These are phyloP conservation scores for Meriones unguiculatus DNA, from an alignment of 2,113 vertebrate genomes.

Conservation along the genomic window DNA sequence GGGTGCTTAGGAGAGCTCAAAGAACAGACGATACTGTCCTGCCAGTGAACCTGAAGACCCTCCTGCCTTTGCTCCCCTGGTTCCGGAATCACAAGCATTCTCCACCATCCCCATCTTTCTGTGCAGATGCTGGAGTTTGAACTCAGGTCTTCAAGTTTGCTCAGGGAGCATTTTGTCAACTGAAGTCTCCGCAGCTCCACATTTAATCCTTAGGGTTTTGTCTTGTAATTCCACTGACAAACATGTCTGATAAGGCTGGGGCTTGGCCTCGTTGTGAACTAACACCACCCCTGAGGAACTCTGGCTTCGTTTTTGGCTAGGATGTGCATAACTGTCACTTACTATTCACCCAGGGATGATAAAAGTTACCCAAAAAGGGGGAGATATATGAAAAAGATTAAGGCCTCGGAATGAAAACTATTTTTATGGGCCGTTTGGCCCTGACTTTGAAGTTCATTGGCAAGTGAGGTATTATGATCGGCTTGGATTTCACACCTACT, in stretches of 20 bases:
- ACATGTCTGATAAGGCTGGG: neutral
- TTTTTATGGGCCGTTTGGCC: constrained; percentile 81
- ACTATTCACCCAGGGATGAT: constrained; percentile 33
- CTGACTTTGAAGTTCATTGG: constrained; percentile 79
- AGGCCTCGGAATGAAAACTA: constrained; percentile 80
- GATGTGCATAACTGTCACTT: constrained; percentile 2
- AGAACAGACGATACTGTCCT: neutral
- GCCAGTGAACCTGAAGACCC: too few relatives aligned
- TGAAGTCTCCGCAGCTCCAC: neutral
- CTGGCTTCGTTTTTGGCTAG: neutral
- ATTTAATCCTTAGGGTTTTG: neutral
- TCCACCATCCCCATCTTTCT: neutral
- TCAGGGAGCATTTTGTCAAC: too few relatives aligned
- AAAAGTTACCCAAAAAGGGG: constrained; percentile 47
- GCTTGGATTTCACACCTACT: constrained; percentile 81
- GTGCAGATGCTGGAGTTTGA: neutral
- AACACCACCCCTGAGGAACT: neutral
- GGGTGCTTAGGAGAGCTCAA: too few relatives aligned
- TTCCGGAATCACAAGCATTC: neutral
- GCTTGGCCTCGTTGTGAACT: neutral
- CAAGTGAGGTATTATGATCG: constrained; percentile 77
- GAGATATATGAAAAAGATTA: constrained; percentile 82
- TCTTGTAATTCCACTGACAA: neutral
- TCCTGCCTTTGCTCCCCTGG: neutral
- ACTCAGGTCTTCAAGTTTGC: neutral